Evolutionary conservation across 2,797 vertebrate species (phyloP), one percentile per base, ranked within the genome.

Genomic region (Etheostoma perlongum): DNA sequence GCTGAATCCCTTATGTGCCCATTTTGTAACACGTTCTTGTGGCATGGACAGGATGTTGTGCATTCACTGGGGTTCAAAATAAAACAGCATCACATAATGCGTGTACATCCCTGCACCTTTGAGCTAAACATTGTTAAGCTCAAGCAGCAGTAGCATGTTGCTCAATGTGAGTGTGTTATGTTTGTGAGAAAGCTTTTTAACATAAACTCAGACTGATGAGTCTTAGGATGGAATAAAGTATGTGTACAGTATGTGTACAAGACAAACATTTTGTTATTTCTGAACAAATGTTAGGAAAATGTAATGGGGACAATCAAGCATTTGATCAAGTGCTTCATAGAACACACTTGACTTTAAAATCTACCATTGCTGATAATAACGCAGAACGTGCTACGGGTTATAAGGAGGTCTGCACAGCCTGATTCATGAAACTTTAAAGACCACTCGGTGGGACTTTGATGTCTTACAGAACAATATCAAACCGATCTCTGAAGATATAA

Each of bases 1-100:
- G 78, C 67, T 46, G 63, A 88, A 84, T 81, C 82, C 73, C 85
- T 85, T 52, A 40, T 82, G 91, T 83, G 75, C 83, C 72, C 79
- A 74, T 92, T 88, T 89, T 82, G 81, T 74, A 85, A 85, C 81
- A 83, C 65, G 78, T 74, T 71, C 72, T 64, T 84, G 69, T 81
- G 84, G 76, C 78, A 77, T 67, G 59, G 53, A 82, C 81, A 81
- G 85, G 83, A 87, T 81, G 74, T 82, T 78, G 61, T 62, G 67
- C 57, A 42, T 79, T 75, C 67, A n/a, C 44, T 23, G 47, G 5
- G 71, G 78, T 67, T 76, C 78, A 83, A 86, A 83, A 84, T 83
- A 76, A 81, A 85, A 61, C 4, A 0, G 25, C 51, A 55, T 23
- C 18, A 5, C 51, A 77, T 8, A 23, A 72, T 25, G 51, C 59